phyloP scores from a whole-genome alignment of 2,888 invertebrate species.

The Stenichneumon culpator region DNA sequence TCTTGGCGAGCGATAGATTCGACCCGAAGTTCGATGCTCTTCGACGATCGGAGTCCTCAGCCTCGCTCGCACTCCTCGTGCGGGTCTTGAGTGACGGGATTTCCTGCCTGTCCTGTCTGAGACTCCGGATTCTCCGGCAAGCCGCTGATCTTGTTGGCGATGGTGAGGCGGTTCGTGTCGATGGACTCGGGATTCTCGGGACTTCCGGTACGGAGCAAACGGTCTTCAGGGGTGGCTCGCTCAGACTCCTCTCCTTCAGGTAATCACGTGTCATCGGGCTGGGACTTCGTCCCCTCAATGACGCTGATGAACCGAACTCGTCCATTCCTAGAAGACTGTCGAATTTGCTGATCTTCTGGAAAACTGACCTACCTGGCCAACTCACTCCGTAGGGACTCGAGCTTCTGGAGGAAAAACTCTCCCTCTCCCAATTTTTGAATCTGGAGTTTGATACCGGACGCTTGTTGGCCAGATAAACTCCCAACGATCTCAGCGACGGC shows the following conservation, averaged over 20 bases:
- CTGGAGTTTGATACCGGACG: slow-evolving; percentile 91
- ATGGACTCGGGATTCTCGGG: slow-evolving; percentile 68
- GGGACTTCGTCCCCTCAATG: slow-evolving; percentile 80
- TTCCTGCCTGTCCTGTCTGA: slow-evolving; percentile 78
- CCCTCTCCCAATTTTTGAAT: slow-evolving; percentile 89
- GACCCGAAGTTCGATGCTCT: slow-evolving; percentile 74
- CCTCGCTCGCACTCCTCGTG: slow-evolving; percentile 90
- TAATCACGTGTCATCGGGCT: slow-evolving; percentile 83
- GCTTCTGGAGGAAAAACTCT: slow-evolving; percentile 85
- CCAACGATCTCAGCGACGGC: slow-evolving; percentile 87
- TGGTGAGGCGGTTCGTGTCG: slow-evolving; percentile 86
- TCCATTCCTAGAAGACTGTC: slow-evolving; percentile 81
- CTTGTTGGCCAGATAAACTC: slow-evolving; percentile 89
- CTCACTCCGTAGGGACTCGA: slow-evolving; percentile 88
- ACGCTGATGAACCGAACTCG: slow-evolving; percentile 81
- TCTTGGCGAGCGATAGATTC: slow-evolving; percentile 81
- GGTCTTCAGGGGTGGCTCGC: slow-evolving; percentile 88
- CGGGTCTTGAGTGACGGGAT: slow-evolving; percentile 85
- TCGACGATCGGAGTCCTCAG: slow-evolving; percentile 82
- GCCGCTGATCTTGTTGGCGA: slow-evolving; percentile 89
- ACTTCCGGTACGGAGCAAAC: slow-evolving; percentile 70
- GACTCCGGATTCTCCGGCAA: slow-evolving; percentile 88
- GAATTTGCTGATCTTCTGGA: slow-evolving; percentile 81
- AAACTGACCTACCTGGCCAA: slow-evolving; percentile 87
- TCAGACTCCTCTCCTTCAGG: slow-evolving; percentile 87